phyloP scores from a whole-genome alignment of 2,113 vertebrate genomes.

The Phodopus roborovskii region DNA sequence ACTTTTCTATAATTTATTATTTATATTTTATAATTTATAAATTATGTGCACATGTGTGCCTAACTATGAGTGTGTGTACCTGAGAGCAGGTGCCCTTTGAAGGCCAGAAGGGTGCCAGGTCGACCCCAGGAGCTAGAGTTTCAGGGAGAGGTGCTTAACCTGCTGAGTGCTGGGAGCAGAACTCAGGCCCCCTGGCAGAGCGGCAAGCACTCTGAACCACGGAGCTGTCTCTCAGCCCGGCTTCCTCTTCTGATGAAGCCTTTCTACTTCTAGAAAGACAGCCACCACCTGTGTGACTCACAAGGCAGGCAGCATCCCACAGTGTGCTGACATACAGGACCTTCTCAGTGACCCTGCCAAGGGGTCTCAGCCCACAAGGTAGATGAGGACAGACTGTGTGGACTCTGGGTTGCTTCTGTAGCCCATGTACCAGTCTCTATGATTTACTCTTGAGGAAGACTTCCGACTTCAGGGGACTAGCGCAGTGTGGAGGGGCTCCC shows the following conservation, averaged over 20 bases:
- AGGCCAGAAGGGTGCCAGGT: background rate
- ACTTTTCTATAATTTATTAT: background rate
- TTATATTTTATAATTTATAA: background rate
- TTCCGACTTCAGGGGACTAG: background rate
- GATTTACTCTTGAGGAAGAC: background rate
- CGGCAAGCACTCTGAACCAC: background rate
- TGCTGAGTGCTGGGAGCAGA: background rate
- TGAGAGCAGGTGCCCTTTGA: background rate
- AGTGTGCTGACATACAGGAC: rapidly evolving
- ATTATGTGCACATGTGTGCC: background rate
- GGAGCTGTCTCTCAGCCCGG: background rate
- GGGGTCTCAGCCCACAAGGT: background rate
- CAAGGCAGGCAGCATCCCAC: rapidly evolving
- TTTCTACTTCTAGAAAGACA: background rate
- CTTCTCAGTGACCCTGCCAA: background rate
- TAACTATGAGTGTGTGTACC: no score
- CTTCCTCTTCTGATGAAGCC: no score
- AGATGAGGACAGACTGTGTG: rapidly evolving
- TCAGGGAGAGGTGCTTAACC: background rate
- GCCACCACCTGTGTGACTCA: rapidly evolving
- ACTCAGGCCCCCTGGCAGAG: background rate
- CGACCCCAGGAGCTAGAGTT: background rate
- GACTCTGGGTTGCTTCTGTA: background rate
- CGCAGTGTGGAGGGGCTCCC: background rate
- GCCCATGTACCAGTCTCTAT: background rate